Evolutionary conservation across 2,888 invertebrate genomes (phyloP), one percentile per base, ranked within the genome.

Genomic region (Matsumyia berberina): DNA sequence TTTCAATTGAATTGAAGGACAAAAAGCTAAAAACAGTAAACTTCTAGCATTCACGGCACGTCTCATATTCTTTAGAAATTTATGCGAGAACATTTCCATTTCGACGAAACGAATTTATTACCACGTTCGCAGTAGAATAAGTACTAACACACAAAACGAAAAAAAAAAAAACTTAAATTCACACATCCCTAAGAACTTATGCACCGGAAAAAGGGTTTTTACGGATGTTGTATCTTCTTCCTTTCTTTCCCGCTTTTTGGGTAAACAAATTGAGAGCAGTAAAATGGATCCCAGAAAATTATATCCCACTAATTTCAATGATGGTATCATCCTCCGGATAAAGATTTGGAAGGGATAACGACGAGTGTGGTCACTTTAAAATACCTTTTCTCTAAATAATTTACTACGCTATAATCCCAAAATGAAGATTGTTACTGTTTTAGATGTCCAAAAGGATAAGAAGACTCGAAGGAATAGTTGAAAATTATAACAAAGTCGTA

Each of bases 31-130:
- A 46, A 37, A 57, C n/a, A 19, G 24, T 17, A n/a, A 53, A 64
- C 12, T n/a, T 11, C 60, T 46, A 31, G 53, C 51, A 78, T 83
- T 72, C 78, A 60, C 19, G 49, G 72, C 78, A 83, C 82, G 82
- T 83, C 62, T 62, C 55, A 72, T 78, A 78, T 67, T 78, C 72
- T 78, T 83, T 44, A 62, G 29, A 78, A 73, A 83, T 83, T 83
- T 78, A 83, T 78, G 83, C 67, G 83, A 83, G 77, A 78, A 67
- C 72, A 83, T 73, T 78, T 83, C 67, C 60, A 83, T 83, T 83
- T 67, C 72, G 44, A 67, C 62, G 67, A 78, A 73, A 78, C 67
- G 46, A 78, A 78, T 83, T 78, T 83, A 78, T 78, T 67, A 55
- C 72, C 67, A 82, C 58, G 51, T 77, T 76, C 55, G 46, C 46